Percentiles rank a stretch among this genome's conserved stretches.
Evolutionary conservation across 1,140 invertebrate species (phyloP).

Genomic region (Drosophila pallidifrons): DNA sequence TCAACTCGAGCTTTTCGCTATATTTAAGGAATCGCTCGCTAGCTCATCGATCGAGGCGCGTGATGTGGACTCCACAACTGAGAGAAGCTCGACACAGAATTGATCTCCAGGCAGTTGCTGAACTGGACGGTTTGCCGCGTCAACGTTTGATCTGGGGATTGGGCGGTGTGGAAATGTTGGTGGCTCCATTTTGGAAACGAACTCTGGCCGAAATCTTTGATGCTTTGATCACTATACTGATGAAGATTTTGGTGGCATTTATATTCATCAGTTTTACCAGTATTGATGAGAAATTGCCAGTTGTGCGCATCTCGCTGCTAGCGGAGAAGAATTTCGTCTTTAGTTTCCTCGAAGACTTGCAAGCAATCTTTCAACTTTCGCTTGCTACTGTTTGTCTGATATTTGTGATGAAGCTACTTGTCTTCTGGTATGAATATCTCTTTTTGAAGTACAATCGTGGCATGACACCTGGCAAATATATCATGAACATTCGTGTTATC

Average conservation of each 20-base stretch:
- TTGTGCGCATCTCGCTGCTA: conserved; percentile 28
- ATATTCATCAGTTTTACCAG: conserved; percentile 90
- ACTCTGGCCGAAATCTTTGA: conserved; percentile 12
- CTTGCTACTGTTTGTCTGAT: conserved; percentile 21
- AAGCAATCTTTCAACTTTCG: conserved; percentile 47
- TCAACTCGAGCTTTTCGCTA: not conserved
- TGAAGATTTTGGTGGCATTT: conserved; percentile 92
- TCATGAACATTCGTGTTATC: conserved; percentile 92
- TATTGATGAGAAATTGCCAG: conserved; percentile 36
- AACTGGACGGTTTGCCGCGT: not conserved
- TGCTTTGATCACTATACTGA: conserved; percentile 88
- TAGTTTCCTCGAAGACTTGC: conserved; percentile 21
- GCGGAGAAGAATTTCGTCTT: conserved; percentile 28
- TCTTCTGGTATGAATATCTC: conserved; percentile 57
- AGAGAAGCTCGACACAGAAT: not conserved
- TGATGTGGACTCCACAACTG: not conserved
- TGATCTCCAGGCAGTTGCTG: not conserved
- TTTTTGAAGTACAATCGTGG: conserved; percentile 87
- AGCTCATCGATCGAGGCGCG: not conserved
- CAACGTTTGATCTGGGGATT: not conserved
- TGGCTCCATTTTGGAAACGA: conserved; percentile 31
- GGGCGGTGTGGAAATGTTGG: not conserved
- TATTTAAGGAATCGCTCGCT: not conserved
- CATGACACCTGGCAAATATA: conserved; percentile 93
- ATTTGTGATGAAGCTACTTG: conserved; percentile 48